These are phyloP conservation scores for Oncorhynchus clarkii DNA, from an alignment of 2,113 vertebrate genomes.

Conservation along the genomic window DNA sequence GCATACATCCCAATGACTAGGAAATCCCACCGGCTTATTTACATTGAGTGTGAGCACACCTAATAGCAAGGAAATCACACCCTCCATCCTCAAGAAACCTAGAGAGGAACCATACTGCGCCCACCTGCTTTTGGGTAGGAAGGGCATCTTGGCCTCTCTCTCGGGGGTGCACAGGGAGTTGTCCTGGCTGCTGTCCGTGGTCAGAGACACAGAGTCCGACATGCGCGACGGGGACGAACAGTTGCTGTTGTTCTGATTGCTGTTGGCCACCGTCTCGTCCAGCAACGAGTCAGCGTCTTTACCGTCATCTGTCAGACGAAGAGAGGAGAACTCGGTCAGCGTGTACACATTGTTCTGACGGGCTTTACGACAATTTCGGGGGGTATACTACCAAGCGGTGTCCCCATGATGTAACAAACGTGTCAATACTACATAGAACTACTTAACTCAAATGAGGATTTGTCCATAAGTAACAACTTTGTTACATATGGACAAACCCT, in stretches of 20 bases:
- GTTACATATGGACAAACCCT: background rate
- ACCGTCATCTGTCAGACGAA: slow-evolving; percentile 78
- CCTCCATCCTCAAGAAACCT: background rate
- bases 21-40: too few species aligned
- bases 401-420: background rate
- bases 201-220: slow-evolving; percentile 97
- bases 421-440: background rate
- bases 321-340: background rate
- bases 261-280: slow-evolving; percentile 93
- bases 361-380: background rate
- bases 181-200: slow-evolving; percentile 96
- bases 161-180: slow-evolving; percentile 90
- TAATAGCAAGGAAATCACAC: too few species aligned
- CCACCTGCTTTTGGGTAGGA: slow-evolving; percentile 84
- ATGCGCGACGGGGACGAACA: slow-evolving; percentile 97
- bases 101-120: background rate
- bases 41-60: too few species aligned
- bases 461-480: too few species aligned
- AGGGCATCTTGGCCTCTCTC: slow-evolving; percentile 80
- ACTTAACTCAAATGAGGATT: background rate
- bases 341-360: background rate
- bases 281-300: slow-evolving; percentile 91
- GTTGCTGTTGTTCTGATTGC: slow-evolving; percentile 99
- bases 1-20: too few species aligned
- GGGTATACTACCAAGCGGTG: too few species aligned